A percentile compares a stretch with the other conserved stretches of the same genome.
Evolutionary conservation across 2,113 vertebrate genomes (phyloP).

Genomic region (Onychostruthus taczanowskii): DNA sequence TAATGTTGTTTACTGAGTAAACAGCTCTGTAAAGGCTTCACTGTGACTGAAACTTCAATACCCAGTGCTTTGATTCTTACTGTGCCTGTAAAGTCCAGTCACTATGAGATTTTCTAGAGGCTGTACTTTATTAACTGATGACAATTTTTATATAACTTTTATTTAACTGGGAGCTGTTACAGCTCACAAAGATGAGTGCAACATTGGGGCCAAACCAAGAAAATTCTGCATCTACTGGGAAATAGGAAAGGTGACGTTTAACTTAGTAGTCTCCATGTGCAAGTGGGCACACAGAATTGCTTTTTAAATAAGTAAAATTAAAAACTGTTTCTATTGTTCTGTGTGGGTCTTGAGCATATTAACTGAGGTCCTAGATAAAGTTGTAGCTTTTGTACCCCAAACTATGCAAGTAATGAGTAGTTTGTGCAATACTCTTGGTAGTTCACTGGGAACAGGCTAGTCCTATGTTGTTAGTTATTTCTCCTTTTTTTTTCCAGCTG

Average conservation of each 20-base stretch:
- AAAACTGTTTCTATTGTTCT: not conserved
- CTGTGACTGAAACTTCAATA: not conserved
- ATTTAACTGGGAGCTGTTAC: not conserved
- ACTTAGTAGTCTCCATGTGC: not conserved
- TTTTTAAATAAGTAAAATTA: not conserved
- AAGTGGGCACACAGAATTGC: not conserved
- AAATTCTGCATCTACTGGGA: not conserved
- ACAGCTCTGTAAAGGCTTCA: not conserved
- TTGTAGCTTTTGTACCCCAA: not conserved
- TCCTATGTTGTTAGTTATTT: not conserved
- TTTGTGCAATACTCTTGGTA: not conserved
- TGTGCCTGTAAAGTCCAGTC: not conserved
- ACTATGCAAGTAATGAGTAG: not conserved
- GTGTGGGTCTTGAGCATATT: not conserved
- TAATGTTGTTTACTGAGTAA: not conserved
- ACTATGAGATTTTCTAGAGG: not conserved
- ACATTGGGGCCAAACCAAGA: not conserved
- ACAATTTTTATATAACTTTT: not conserved
- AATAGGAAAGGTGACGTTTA: not conserved
- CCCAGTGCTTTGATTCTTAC: not conserved
- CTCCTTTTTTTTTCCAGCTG: not conserved
- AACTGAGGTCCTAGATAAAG: not conserved
- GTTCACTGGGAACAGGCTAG: not conserved
- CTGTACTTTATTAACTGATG: not conserved
- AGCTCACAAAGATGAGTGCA: not conserved